Percentiles rank a stretch among this genome's conserved stretches.
Evolutionary conservation across 1,140 invertebrate genomes (phyloP).

Genomic region (Microplitis demolitor): DNA sequence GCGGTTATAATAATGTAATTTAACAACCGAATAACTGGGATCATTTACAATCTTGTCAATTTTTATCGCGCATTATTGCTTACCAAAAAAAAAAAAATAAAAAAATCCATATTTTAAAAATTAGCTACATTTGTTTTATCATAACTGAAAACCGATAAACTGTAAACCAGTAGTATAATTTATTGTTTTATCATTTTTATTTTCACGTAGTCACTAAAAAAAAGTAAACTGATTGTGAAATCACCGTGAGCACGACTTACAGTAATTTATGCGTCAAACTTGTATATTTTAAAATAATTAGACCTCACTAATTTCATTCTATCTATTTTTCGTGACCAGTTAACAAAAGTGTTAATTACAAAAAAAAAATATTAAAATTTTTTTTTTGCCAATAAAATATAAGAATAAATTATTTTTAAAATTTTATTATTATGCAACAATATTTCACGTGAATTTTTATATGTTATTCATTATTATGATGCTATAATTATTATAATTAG

Average conservation of each 20-base stretch:
- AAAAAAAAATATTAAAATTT: neutral
- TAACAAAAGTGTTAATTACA: neutral
- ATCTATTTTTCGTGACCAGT: neutral
- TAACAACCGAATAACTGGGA: conserved; percentile 3
- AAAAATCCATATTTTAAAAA: neutral
- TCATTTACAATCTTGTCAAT: conserved; percentile 1
- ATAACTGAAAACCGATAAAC: no score
- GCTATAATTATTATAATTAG: no score
- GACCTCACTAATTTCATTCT: neutral
- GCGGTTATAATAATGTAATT: neutral
- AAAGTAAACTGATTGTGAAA: conserved; percentile 10
- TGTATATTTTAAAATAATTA: conserved; percentile 2
- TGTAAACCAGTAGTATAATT: no score
- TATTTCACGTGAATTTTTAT: no score
- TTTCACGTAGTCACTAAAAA: no score
- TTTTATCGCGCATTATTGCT: neutral
- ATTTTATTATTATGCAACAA: no score
- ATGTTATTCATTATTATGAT: no score
- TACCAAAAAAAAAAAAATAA: no score
- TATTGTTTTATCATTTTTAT: no score
- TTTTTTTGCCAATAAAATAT: neutral
- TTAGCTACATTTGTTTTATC: no score
- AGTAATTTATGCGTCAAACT: neutral
- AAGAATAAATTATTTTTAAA: no score
- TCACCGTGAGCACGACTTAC: neutral